Conservation (phyloP, 2,797 vertebrate species). For the Falco biarmicus region DNA sequence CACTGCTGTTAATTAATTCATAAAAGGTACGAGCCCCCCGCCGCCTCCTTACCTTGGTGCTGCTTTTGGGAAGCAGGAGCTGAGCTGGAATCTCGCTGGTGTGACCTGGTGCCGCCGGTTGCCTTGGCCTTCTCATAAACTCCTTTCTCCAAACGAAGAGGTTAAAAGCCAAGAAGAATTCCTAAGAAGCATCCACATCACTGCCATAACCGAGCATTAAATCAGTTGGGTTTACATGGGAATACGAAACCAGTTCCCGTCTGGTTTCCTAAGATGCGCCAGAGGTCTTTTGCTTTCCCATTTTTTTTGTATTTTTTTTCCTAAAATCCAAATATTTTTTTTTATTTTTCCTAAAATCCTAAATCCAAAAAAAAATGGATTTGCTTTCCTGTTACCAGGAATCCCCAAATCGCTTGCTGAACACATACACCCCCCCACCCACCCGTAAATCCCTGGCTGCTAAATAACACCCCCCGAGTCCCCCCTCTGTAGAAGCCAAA, state of each 20-base stretch:
- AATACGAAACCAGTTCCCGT: accelerated
- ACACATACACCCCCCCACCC: accelerated
- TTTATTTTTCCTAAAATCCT: too few relatives aligned
- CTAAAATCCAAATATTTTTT: too few relatives aligned
- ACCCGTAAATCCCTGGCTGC: neutral
- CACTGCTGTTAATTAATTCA: neutral
- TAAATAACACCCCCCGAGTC: too few relatives aligned
- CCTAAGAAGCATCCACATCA: neutral
- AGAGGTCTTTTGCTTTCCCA: too few relatives aligned
- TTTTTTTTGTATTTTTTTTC: too few relatives aligned
- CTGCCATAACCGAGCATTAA: accelerated
- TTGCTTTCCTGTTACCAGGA: neutral
- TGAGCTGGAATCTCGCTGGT: neutral
- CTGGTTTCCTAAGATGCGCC: too few relatives aligned
- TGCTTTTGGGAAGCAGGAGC: too few relatives aligned
- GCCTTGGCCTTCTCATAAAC: neutral
- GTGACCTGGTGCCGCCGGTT: accelerated
- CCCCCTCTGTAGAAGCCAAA: neutral
- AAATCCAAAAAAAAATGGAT: too few relatives aligned
- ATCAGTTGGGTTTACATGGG: accelerated
- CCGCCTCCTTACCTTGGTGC: neutral
- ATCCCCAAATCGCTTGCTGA: neutral
- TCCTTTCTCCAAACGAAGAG: neutral
- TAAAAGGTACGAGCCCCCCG: too few relatives aligned
- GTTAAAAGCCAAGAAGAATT: neutral